Percentiles rank a stretch among this genome's conserved stretches.
phyloP scores from a whole-genome alignment of 1,140 invertebrate genomes.

The Trichomalopsis sarcophagae region DNA sequence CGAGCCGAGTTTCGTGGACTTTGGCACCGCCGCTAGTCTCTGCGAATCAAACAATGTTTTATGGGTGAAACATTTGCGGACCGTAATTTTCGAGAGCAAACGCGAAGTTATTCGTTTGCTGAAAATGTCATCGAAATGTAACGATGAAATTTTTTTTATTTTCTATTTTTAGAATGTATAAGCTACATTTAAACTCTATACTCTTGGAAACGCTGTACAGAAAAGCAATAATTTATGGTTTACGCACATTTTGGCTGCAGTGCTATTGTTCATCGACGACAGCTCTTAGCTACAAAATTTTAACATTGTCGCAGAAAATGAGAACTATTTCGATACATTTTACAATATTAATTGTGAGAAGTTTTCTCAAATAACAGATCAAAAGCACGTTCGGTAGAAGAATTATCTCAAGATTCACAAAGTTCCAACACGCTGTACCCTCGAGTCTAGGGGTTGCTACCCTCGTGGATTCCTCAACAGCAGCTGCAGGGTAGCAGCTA shows the following conservation, averaged over 20 bases:
- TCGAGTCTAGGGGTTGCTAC: background rate
- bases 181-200: background rate
- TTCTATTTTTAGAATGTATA: background rate
- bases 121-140: too few species aligned
- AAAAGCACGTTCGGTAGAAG: too few species aligned
- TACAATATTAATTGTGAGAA: too few species aligned
- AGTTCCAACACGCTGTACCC: too few species aligned
- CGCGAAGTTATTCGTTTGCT: background rate
- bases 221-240: background rate
- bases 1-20: conserved; percentile 57
- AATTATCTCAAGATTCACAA: too few species aligned
- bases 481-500: too few species aligned
- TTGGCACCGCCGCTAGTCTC: conserved; percentile 60
- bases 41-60: conserved; percentile 49
- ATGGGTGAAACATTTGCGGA: background rate
- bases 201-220: background rate
- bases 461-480: background rate
- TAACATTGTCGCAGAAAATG: too few species aligned
- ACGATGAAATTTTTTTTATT: too few species aligned
- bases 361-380: too few species aligned
- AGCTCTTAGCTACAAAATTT: too few species aligned
- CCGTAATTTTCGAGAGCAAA: background rate
- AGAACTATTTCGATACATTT: too few species aligned
- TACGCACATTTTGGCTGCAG: background rate
- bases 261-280: too few species aligned